Conservation (phyloP, 2,797 vertebrate genomes). For the Adelosebastes latens region DNA sequence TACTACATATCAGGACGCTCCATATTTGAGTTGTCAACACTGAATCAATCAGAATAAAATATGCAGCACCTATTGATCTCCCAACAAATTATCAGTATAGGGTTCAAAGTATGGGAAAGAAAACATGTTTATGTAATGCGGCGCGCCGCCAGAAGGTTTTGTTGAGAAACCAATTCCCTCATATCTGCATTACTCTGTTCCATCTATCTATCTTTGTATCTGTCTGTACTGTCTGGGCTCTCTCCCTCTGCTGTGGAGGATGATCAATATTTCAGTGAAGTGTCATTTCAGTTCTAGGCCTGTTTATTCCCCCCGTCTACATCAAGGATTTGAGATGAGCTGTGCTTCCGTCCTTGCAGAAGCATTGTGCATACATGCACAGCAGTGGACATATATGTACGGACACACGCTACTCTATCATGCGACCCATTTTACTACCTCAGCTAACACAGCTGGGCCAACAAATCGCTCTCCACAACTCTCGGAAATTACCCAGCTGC, state of each 20-base stretch:
- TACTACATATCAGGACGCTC: conserved; percentile 17
- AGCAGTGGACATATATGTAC: conserved; percentile 19
- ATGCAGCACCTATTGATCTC: conserved; percentile 42
- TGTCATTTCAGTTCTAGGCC: conserved; percentile 73
- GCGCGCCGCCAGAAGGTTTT: conserved; percentile 20
- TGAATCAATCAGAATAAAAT: conserved; percentile 49
- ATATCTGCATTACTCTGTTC: conserved; percentile 47
- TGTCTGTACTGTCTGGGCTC: conserved; percentile 31
- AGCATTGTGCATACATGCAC: conserved; percentile 21
- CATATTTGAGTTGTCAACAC: conserved; percentile 36
- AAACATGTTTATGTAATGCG: conserved; percentile 40
- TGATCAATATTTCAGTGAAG: conserved; percentile 83
- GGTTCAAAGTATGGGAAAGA: conserved; percentile 22
- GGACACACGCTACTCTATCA: conserved; percentile 25
- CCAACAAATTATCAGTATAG: conserved; percentile 32
- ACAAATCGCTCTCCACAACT: conserved; percentile 53
- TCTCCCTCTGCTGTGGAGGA: conserved; percentile 55
- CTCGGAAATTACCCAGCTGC: conserved; percentile 76
- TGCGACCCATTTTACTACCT: conserved; percentile 57
- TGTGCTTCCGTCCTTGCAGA: conserved; percentile 12
- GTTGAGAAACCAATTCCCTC: conserved; percentile 46
- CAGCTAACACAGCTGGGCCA: conserved; percentile 70
- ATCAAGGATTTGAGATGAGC: conserved; percentile 53
- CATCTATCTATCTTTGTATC: conserved; percentile 48
- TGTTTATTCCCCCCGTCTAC: conserved; percentile 65